A percentile compares a stretch with the other conserved stretches of the same genome.
Conservation (phyloP, 1,140 invertebrate species). For the Eubasilissa regina region DNA sequence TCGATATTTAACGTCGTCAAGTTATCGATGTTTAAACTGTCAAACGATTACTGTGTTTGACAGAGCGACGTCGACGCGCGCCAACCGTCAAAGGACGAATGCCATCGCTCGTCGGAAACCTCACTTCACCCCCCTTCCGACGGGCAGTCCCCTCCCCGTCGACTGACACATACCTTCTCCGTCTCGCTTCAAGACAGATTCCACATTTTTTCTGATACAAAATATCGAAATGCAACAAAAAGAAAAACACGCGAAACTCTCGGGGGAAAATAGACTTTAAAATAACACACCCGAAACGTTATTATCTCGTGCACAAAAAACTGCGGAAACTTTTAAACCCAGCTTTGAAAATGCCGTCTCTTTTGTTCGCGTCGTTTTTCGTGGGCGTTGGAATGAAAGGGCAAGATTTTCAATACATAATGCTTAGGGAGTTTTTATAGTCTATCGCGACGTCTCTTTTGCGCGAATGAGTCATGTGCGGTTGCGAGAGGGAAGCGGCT, state of each 20-base stretch:
- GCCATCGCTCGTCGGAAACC: slow-evolving; percentile 32
- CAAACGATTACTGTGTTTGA: slow-evolving; percentile 2
- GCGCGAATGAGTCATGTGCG: neutral
- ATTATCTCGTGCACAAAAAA: neutral
- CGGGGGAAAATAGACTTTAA: slow-evolving; percentile 38
- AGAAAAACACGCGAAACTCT: slow-evolving; percentile 8
- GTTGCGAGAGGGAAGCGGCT: neutral
- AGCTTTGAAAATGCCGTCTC: slow-evolving; percentile 8
- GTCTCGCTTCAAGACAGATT: slow-evolving; percentile 47
- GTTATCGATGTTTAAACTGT: slow-evolving; percentile 26
- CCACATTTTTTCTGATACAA: slow-evolving; percentile 42
- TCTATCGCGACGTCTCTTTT: neutral
- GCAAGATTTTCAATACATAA: slow-evolving; percentile 5
- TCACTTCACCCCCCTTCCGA: slow-evolving; percentile 19
- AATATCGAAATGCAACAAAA: slow-evolving; percentile 44
- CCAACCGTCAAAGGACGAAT: slow-evolving; percentile 45
- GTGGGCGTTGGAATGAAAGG: neutral
- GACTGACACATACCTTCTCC: slow-evolving; percentile 23
- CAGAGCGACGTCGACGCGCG: slow-evolving; percentile 18
- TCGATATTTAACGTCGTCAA: too few species aligned
- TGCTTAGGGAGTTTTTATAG: neutral
- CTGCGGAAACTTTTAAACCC: neutral
- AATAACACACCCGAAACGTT: neutral
- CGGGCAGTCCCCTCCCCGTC: slow-evolving; percentile 28
- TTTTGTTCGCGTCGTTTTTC: slow-evolving; percentile 11